Evolutionary conservation across 2,888 invertebrate species (phyloP).

Genomic region (Ormia ochracea): DNA sequence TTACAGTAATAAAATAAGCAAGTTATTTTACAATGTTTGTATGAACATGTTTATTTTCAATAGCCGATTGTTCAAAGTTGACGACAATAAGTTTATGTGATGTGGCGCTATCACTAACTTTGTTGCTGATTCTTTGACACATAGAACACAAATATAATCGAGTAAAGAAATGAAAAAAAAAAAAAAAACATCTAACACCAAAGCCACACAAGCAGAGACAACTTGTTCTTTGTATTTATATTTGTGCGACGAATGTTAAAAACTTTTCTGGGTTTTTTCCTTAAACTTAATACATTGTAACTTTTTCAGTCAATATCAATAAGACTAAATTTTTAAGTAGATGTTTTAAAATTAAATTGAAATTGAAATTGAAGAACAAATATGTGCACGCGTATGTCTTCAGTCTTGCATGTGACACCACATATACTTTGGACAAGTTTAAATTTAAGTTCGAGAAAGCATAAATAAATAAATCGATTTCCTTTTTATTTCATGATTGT

Average conservation of each 20-base stretch:
- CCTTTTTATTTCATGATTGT: background rate
- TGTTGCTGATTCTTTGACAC: slow-evolving; percentile 65
- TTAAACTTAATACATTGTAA: slow-evolving; percentile 55
- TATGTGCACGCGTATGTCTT: background rate
- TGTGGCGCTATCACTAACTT: slow-evolving; percentile 64
- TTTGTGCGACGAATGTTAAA: slow-evolving; percentile 7
- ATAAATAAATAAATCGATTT: slow-evolving; percentile 41
- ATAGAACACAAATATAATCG: slow-evolving; percentile 61
- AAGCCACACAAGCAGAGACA: background rate
- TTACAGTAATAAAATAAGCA: background rate
- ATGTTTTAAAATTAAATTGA: slow-evolving; percentile 50
- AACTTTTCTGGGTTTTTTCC: slow-evolving; percentile 31
- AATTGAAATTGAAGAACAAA: slow-evolving; percentile 37
- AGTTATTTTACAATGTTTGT: background rate
- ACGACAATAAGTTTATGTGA: slow-evolving; percentile 56
- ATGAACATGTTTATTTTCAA: slow-evolving; percentile 28
- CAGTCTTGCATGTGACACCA: slow-evolving; percentile 1
- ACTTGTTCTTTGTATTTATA: background rate
- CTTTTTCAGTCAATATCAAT: slow-evolving; percentile 58
- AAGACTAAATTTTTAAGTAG: slow-evolving; percentile 52
- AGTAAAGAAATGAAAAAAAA: background rate
- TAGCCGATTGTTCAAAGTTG: slow-evolving; percentile 35
- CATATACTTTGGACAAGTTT: slow-evolving; percentile 16
- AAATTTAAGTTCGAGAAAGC: slow-evolving; percentile 28
- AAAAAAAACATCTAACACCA: slow-evolving; percentile 17